phyloP scores from a whole-genome alignment of 1,140 invertebrate genomes.

The Apis dorsata region DNA sequence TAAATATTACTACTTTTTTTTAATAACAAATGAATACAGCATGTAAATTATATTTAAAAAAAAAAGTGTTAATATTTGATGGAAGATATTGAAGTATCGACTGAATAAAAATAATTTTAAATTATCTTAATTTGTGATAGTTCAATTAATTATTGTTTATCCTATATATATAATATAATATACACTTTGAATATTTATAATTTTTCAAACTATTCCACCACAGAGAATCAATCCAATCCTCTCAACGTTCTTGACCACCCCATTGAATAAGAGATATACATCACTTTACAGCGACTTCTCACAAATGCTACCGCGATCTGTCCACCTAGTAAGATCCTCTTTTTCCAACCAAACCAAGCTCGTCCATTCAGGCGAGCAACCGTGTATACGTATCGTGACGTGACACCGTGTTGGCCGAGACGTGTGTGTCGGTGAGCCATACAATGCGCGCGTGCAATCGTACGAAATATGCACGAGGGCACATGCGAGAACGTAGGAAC shows the following conservation, averaged over 20 bases:
- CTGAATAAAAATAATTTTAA: no score
- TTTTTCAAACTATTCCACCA: no score
- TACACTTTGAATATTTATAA: no score
- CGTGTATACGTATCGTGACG: slow-evolving; percentile 21
- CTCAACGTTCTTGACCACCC: not conserved
- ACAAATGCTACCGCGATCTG: not conserved
- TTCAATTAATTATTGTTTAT: no score
- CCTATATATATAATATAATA: no score
- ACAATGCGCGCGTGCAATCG: slow-evolving; percentile 49
- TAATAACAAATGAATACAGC: no score
- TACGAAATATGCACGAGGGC: slow-evolving; percentile 43
- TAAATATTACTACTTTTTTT: no score
- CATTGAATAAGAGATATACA: not conserved
- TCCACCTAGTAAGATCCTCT: not conserved
- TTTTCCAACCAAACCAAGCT: not conserved
- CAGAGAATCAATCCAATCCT: no score
- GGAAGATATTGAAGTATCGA: no score
- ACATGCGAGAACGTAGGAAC: slow-evolving; percentile 54
- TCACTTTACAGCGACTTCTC: not conserved
- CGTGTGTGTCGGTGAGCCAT: slow-evolving; percentile 21
- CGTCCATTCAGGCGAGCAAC: not conserved
- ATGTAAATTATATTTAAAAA: no score
- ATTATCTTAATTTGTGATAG: no score
- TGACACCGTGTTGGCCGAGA: slow-evolving; percentile 36
- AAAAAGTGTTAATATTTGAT: no score